A percentile compares a stretch with the other conserved stretches of the same genome.
These are phyloP conservation scores for Pipistrellus pipistrellus DNA, from an alignment of 2,797 vertebrate species.

Conservation along the genomic window DNA sequence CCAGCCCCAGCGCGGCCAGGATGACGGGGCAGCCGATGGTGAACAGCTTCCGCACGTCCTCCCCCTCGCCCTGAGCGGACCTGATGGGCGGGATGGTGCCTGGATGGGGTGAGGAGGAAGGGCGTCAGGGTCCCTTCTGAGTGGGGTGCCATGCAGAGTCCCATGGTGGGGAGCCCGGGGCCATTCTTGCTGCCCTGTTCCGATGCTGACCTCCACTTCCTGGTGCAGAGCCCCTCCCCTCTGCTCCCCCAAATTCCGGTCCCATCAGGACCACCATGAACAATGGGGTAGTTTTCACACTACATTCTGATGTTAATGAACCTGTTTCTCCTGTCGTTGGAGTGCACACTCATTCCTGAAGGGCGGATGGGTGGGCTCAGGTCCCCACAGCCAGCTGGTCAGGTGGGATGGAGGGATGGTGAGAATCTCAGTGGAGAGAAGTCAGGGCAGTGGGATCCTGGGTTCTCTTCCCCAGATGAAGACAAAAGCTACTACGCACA, in stretches of 20 bases:
- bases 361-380: not conserved
- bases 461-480: not conserved
- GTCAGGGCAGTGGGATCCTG: not conserved
- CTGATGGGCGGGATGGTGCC: conserved; percentile 99
- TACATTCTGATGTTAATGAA: not conserved
- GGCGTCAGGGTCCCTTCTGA: not conserved
- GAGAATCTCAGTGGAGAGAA: not conserved
- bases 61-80: conserved; percentile 96
- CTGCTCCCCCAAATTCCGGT: not conserved
- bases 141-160: not conserved
- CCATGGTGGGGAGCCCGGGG: fast-evolving
- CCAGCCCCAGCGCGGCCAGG: conserved; percentile 95
- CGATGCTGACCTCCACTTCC: not conserved
- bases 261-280: not conserved
- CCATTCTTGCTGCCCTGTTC: not conserved
- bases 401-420: not conserved
- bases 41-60: conserved; percentile 98
- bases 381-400: not conserved
- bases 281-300: not conserved
- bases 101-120: conserved; percentile 76
- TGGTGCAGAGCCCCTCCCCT: not conserved
- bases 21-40: conserved; percentile 98
- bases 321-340: not conserved
- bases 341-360: not conserved
- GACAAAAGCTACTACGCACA: not conserved